These are phyloP conservation scores for Chondrosia reniformis DNA, from an alignment of 37 sponge, comb jelly and placozoan genomes.

Conservation along the genomic window DNA sequence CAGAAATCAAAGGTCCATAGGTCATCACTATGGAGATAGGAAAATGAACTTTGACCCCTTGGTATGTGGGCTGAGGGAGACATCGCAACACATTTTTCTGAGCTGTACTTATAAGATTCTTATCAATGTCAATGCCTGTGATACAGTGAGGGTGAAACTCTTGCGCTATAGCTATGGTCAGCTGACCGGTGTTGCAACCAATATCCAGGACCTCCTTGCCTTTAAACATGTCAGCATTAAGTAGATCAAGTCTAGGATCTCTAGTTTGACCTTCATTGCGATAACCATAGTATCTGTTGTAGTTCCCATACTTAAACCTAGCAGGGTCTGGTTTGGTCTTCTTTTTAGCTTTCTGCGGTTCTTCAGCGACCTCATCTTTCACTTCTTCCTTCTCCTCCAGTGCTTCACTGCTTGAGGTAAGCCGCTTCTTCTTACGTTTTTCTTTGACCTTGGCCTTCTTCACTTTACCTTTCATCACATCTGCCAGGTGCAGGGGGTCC, in stretches of 20 bases:
- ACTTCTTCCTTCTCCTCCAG: background rate
- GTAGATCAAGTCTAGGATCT: conserved; percentile 63
- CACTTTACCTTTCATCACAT: conserved; percentile 9
- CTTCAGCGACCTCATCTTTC: background rate
- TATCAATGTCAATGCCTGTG: conserved; percentile 92
- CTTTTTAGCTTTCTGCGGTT: conserved; percentile 13
- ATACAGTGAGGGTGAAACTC: conserved; percentile 70
- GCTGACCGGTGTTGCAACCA: conserved; percentile 96
- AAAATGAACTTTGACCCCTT: conserved; percentile 2
- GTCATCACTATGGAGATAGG: conserved; percentile 22
- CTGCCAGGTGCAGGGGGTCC: conserved; percentile 78
- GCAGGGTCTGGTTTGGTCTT: background rate
- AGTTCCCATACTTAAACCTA: conserved; percentile 86
- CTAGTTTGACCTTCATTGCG: conserved; percentile 51
- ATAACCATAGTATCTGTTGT: conserved; percentile 96
- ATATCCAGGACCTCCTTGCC: conserved; percentile 91
- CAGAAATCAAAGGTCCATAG: conserved; percentile 31
- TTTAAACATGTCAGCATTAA: conserved; percentile 74
- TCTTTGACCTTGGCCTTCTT: background rate
- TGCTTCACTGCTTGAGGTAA: background rate
- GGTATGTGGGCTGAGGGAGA: background rate
- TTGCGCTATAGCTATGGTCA: conserved; percentile 82
- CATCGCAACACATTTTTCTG: conserved; percentile 66
- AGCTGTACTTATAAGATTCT: conserved; percentile 72
- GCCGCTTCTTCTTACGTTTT: background rate